These are phyloP conservation scores for Dolichotis patagonum DNA, from an alignment of 2,113 vertebrate species.

Conservation along the genomic window DNA sequence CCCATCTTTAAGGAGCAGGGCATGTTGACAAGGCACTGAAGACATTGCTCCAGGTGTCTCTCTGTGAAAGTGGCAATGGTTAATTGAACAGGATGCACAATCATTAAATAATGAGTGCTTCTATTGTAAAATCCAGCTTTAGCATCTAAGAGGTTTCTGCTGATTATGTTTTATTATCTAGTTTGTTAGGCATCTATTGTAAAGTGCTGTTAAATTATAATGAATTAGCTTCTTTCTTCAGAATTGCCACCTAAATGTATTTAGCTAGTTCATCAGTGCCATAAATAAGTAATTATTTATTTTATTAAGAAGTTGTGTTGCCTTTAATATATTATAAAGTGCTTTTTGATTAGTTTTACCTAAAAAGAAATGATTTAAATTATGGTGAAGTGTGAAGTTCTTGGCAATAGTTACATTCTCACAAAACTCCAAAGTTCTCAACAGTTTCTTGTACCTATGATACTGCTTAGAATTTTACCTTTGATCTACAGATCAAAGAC, in stretches of 20 bases:
- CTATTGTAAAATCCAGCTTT: slow-evolving; percentile 44
- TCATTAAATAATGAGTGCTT: slow-evolving; percentile 56
- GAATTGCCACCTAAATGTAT: slow-evolving; percentile 63
- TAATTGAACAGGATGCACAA: slow-evolving; percentile 50
- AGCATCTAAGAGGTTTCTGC: slow-evolving; percentile 61
- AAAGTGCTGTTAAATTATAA: slow-evolving; percentile 18
- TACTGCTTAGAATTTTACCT: slow-evolving; percentile 44
- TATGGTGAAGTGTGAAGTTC: neutral
- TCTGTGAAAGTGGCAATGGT: neutral
- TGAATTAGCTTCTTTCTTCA: neutral
- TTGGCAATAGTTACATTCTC: neutral
- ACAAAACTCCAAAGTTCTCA: slow-evolving; percentile 31
- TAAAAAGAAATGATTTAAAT: neutral
- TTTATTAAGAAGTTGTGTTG: slow-evolving; percentile 64
- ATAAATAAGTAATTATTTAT: slow-evolving; percentile 71
- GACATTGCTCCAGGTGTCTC: neutral
- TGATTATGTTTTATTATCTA: slow-evolving; percentile 77
- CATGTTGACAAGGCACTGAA: neutral
- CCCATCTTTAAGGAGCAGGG: neutral
- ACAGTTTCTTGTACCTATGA: slow-evolving; percentile 2
- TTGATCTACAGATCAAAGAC: slow-evolving; percentile 69
- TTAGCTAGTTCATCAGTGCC: slow-evolving; percentile 50
- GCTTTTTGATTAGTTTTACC: slow-evolving; percentile 68
- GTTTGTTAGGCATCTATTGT: slow-evolving; percentile 75
- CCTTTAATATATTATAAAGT: slow-evolving; percentile 56